Evolutionary conservation across 2,797 vertebrate genomes (phyloP), one percentile per base, ranked within the genome.

Genomic region (Chromis chromis): DNA sequence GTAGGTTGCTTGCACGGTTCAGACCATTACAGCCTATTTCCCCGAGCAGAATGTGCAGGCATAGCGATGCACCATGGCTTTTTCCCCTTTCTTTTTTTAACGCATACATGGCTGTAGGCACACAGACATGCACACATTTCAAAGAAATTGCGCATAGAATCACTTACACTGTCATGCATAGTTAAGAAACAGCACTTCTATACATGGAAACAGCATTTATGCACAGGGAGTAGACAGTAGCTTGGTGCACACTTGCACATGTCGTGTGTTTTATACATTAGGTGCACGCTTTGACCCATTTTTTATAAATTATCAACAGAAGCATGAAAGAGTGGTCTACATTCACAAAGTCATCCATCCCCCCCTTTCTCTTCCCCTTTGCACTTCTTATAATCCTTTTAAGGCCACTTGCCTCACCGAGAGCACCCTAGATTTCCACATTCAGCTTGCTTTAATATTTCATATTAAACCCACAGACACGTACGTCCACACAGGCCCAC

Each of bases 221-320:
- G 67, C 59, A 48, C 19, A 14, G 22, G 11, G 40, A 5, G 59
- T 6, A 33, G 75, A 57, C 50, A 24, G 7, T 28, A 28, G 48
- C 58, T 22, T 4, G 50, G 74, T 44, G 21, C 54, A 19, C 14
- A 54, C 52, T 28, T 9, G 13, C 52, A 55, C 73, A 25, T 52
- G 65, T 60, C 59, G 12, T 55, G 17, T 50, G 16, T 76, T 74
- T 50, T 50, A 46, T 66, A 58, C 58, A 65, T 61, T 67, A 40
- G 40, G 19, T 50, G 42, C 62, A 49, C 1, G 24, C 52, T 42
- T 46, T 91, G 90, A 91, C 89, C 91, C 67, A 91, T 78, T 92
- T 93, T 31, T 70, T 70, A 70, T 75, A 64, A 85, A 81, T 78
- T 78, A 70, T 21, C 74, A 70, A 63, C 65, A 66, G 57, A 78